Evolutionary conservation across 1,140 invertebrate genomes (phyloP).

Genomic region (Lucilia sericata): DNA sequence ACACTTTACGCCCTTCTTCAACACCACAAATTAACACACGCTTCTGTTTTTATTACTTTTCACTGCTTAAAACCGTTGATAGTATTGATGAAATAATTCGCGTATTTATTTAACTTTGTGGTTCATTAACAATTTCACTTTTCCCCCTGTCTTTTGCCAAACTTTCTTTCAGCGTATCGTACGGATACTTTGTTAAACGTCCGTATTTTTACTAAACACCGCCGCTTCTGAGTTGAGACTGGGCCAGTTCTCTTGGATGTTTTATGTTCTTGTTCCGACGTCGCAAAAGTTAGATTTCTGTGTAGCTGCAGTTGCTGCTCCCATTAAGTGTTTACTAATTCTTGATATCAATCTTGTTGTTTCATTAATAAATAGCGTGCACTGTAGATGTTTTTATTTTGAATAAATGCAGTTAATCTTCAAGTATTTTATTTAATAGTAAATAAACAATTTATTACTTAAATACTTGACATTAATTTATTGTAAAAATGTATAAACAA

Average conservation of each 20-base stretch:
- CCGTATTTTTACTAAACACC: background rate
- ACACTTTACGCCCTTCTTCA: constrained; percentile 20
- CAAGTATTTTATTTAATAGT: background rate
- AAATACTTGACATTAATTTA: constrained; percentile 10
- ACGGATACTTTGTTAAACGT: background rate
- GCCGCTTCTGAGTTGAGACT: background rate
- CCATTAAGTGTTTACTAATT: background rate
- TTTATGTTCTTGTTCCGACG: constrained; percentile 22
- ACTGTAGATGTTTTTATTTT: background rate
- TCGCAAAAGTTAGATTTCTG: background rate
- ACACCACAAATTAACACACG: background rate
- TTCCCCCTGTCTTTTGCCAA: constrained; percentile 12
- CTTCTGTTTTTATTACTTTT: background rate
- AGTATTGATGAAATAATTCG: constrained; percentile 3
- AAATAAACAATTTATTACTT: background rate
- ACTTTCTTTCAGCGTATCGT: background rate
- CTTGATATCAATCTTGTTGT: background rate
- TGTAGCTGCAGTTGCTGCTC: background rate
- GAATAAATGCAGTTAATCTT: background rate
- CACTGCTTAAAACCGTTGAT: background rate
- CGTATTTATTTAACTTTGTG: background rate
- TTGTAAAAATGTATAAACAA: constrained; percentile 5
- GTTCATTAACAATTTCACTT: constrained; percentile 41
- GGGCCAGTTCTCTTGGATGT: constrained; percentile 13
- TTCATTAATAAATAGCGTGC: background rate